Base-by-base conservation (phyloP, 2,888 invertebrate species). In the Sceliomorpha sp. region DNA sequence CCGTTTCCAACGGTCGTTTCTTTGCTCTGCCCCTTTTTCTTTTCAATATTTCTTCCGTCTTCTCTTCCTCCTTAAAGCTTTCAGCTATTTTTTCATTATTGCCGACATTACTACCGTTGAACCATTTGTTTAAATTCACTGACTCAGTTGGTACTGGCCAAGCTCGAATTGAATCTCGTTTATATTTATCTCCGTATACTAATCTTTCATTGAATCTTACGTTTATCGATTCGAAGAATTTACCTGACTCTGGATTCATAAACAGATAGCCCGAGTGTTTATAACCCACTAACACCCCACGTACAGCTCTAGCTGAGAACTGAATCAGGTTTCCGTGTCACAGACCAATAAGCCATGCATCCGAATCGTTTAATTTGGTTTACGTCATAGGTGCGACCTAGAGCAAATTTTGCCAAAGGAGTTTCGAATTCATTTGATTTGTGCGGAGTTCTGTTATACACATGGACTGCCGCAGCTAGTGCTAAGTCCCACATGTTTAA, bases 161-260 rank as follows among this genome's bases (percentile, higher is more conserved):
- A n/a, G n/a, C n/a, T n/a, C n/a, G n/a, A n/a, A n/a, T n/a, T n/a
- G n/a, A n/a, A n/a, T n/a, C n/a, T n/a, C n/a, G n/a, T n/a, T n/a
- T n/a, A n/a, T n/a, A n/a, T n/a, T n/a, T n/a, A n/a, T n/a, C n/a
- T n/a, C n/a, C n/a, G n/a, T n/a, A n/a, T n/a, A n/a, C n/a, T n/a
- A n/a, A n/a, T n/a, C n/a, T 77, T 63, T 77, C 73, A 27, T 66
- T 51, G 45, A 75, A 75, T 32, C 74, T 62, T 2, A 71, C 74
- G 58, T 76, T 70, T 60, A 71, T 63, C 0, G 72, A 66, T n/a
- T n/a, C n/a, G n/a, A n/a, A n/a, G n/a, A n/a, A n/a, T n/a, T n/a
- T n/a, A n/a, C n/a, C n/a, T 8, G 37, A 29, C 15, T 55, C 58
- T 27, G 75, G 69, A 51, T 13, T 59, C 39, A 24, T 64, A 15